Evolutionary conservation across 2,113 vertebrate species (phyloP), one percentile per base, ranked within the genome.

Genomic region (Stercorarius parasiticus): DNA sequence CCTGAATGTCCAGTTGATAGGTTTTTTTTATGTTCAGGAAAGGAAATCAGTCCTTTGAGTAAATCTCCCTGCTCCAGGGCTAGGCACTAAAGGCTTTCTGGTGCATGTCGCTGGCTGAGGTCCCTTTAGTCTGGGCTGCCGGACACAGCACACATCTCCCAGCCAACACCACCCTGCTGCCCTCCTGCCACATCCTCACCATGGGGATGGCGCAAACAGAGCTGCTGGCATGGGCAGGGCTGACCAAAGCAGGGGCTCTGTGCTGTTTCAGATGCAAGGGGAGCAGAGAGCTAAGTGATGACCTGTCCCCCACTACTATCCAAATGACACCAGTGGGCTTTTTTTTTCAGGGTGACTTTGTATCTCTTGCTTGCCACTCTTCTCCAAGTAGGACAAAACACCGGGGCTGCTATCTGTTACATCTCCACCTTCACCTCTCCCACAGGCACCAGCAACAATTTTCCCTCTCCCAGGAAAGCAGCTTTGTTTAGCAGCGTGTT

Each of bases 121-220:
- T 70, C 78, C 83, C 92, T 97, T 95, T 96, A 87, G 94, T 95
- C 83, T 21, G 25, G 42, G 84, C 73, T 91, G 86, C 74, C 58
- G 67, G 70, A 78, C 88, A 77, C 52, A 88, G 88, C 73, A 66
- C 64, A 11, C 64, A 56, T 72, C 67, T 70, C 67, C 34, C 4
- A 9, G n/a, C 80, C 20, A 45, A 1, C 10, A 2, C 2, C 3
- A 13, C 23, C 49, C 71, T 0, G 1, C 49, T 45, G 61, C 58
- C 71, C 50, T 29, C 30, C 53, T 85, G 45, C 58, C 22, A 23
- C 72, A 36, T 2, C 73, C 47, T 30, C 42, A 9, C 9, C 11
- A 6, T 1, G 0, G 9, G 50, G 32, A 26, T 17, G 77, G 74
- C 62, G 5, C 38, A 19, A 23, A 3, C 3, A 13, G 50, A 40